phyloP scores from a whole-genome alignment of 1,140 invertebrate genomes.

The Marisa cornuarietis region DNA sequence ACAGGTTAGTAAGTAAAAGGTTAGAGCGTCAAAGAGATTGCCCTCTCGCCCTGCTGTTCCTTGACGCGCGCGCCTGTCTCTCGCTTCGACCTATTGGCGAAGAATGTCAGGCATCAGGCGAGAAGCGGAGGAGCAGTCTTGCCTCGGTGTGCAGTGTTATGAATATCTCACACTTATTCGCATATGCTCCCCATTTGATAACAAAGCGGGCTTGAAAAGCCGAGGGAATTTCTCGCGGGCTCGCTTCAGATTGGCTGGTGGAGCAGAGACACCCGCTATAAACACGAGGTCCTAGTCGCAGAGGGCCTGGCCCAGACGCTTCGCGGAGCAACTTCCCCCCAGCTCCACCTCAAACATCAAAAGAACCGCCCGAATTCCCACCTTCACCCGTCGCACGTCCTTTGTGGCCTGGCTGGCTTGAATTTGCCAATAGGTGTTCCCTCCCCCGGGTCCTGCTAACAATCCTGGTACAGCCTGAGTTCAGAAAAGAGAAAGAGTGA shows the following conservation, averaged over 20 bases:
- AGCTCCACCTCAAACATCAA: neutral
- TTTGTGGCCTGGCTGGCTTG: neutral
- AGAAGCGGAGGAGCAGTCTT: too few relatives aligned
- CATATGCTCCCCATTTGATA: slow-evolving; percentile 14
- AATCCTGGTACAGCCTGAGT: too few relatives aligned
- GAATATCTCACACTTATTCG: slow-evolving; percentile 17
- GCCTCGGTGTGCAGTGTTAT: slow-evolving; percentile 5
- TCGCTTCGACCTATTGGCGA: too few relatives aligned
- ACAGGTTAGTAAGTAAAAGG: slow-evolving; percentile 3
- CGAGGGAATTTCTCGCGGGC: slow-evolving; percentile 1
- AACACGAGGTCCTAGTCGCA: slow-evolving; percentile 11
- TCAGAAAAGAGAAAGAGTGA: neutral
- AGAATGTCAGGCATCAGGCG: too few relatives aligned
- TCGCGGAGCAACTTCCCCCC: too few relatives aligned
- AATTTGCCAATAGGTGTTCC: slow-evolving; percentile 1
- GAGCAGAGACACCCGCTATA: slow-evolving; percentile 1
- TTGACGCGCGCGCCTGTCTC: too few relatives aligned
- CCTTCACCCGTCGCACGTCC: neutral
- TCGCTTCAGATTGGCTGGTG: neutral
- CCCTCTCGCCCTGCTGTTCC: neutral
- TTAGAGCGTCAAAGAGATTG: slow-evolving; percentile 3
- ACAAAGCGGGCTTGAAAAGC: slow-evolving; percentile 10
- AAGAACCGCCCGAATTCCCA: slow-evolving; percentile 5
- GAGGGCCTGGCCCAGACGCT: too few relatives aligned
- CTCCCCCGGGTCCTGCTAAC: too few relatives aligned